Base-by-base conservation (phyloP, 1,140 invertebrate species). In the Drosophila nasuta region DNA sequence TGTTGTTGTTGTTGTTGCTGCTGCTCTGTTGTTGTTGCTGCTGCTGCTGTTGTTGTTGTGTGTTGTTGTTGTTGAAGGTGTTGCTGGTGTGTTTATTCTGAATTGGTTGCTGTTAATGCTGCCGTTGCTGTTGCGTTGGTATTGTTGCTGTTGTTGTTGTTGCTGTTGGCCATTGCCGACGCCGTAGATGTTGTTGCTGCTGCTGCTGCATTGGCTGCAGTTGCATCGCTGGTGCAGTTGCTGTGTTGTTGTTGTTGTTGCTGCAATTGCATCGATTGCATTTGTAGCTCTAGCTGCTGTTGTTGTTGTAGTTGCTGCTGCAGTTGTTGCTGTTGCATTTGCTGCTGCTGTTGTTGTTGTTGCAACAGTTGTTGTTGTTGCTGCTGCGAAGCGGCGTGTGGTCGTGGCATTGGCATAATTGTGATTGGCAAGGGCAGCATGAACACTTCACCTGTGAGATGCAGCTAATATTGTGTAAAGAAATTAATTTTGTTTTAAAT, bases 401-500 rank as follows among this genome's bases (percentile, higher is more conserved):
- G 68, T 62, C 46, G 77, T 49, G 58, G 75, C 75, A 78, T 74
- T 81, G 78, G 80, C 77, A 80, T 74, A 45, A 75, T 64, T 64
- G 20, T 51, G 60, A 89, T 83, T 62, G 80, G 83, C 83, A 88
- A 89, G 83, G 83, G 83, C 83, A 88, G 83, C 85, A 89, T 81
- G 85, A 88, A 83, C 85, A 89, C 74, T 88, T 88, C 83, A 88
- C 83, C 83, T 88, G 77, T 82, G 83, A 80, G 83, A 83, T 88
- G 83, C 83, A 88, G 83, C 83, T 88, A 88, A 89, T 88, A 81
- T 83, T 82, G 83, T 88, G 83, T 88, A 88, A 88, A 83, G 74
- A 88, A 89, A 89, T 87, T 88, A 77, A 87, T 86, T 83, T 76
- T 43, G 73, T 64, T 91, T 92, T 92, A 92, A 80, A 92, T 92